Evolutionary conservation across 2,113 vertebrate genomes (phyloP).

Genomic region (Pollachius pollachius): DNA sequence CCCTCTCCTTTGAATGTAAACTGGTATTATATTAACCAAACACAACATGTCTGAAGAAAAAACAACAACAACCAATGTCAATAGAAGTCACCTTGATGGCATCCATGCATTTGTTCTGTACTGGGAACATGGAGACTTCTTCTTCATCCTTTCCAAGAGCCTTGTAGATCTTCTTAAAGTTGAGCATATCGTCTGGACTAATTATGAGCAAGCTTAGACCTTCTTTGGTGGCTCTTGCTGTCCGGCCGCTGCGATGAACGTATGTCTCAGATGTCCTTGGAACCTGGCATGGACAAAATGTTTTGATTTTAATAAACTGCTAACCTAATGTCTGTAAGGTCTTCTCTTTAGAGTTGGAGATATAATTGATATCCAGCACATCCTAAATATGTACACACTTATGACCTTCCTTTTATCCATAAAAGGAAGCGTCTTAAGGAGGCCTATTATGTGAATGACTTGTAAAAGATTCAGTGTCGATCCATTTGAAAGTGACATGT

Average conservation of each 20-base stretch:
- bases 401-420: too few species aligned
- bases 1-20: conserved; percentile 77
- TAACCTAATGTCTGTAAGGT: too few species aligned
- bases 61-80: neutral
- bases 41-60: neutral
- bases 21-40: neutral
- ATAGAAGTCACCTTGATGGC: conserved; percentile 79
- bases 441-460: too few species aligned
- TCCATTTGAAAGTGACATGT: neutral
- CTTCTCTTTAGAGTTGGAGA: too few species aligned
- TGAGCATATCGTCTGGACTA: conserved; percentile 87
- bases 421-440: too few species aligned
- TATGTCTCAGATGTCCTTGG: conserved; percentile 93
- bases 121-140: conserved; percentile 86
- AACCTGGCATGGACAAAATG: conserved; percentile 71
- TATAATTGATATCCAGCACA: too few species aligned
- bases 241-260: conserved; percentile 91
- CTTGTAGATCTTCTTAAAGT: conserved; percentile 91
- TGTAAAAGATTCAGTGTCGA: too few species aligned
- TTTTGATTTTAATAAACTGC: neutral
- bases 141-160: conserved; percentile 87
- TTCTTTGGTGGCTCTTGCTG: conserved; percentile 86
- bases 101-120: conserved; percentile 84
- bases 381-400: too few species aligned
- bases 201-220: conserved; percentile 90